Conservation (phyloP, 92 coral and sea anemone species). For the Micromussa lordhowensis region DNA sequence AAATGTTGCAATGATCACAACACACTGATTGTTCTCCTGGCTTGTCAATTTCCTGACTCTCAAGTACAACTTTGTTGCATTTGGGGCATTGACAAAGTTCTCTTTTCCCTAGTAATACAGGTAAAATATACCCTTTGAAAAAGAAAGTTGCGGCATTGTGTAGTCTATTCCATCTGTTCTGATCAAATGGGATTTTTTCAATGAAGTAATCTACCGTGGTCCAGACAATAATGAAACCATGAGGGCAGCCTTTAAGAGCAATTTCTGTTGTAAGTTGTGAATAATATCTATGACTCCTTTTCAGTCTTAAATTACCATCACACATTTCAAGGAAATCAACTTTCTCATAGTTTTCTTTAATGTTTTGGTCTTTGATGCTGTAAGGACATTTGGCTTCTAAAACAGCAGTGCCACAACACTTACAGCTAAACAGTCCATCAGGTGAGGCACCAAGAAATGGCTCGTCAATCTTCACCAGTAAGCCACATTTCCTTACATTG, state of each 20-base stretch:
- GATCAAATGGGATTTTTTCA: conserved; percentile 38
- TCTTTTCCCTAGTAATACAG: conserved; percentile 45
- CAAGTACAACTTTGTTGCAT: conserved; percentile 47
- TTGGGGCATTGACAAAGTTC: conserved; percentile 42
- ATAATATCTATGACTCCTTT: conserved; percentile 32
- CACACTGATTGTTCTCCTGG: conserved; percentile 46
- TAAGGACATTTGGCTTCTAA: conserved; percentile 70
- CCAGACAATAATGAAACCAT: conserved; percentile 52
- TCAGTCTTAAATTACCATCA: conserved; percentile 20
- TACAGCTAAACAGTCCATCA: conserved; percentile 63
- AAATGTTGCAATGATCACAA: conserved; percentile 49
- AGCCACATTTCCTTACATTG: conserved; percentile 44
- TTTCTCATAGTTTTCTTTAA: conserved; percentile 13
- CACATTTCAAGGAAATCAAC: conserved; percentile 34
- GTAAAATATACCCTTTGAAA: conserved; percentile 42
- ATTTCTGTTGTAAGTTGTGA: conserved; percentile 43
- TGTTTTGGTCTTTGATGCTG: conserved; percentile 43
- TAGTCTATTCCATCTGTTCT: conserved; percentile 44
- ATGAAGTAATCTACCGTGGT: conserved; percentile 35
- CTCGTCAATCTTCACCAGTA: conserved; percentile 38
- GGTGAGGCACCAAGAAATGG: conserved; percentile 77
- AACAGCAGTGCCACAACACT: conserved; percentile 74
- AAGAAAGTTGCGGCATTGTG: conserved; percentile 35
- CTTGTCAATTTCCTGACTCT: conserved; percentile 50
- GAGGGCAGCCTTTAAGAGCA: conserved; percentile 24